Evolutionary conservation across 2,797 vertebrate species (phyloP).

Genomic region (Syncerus caffer): DNA sequence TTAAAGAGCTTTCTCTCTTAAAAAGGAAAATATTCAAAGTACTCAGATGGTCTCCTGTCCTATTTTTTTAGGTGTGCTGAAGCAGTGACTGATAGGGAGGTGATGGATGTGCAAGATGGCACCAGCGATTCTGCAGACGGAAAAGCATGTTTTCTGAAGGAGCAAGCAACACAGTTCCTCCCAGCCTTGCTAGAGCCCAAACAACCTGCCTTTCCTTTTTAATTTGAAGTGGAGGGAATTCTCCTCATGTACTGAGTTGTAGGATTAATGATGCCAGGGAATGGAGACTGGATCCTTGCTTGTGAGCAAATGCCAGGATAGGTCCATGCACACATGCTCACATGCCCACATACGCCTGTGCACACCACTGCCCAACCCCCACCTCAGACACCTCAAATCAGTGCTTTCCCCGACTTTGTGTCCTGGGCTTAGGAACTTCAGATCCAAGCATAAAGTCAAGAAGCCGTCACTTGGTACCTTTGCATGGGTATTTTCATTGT

Average conservation of each 20-base stretch:
- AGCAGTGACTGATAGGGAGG: neutral
- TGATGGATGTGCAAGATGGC: too few relatives aligned
- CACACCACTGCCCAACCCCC: neutral
- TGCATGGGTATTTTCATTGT: neutral
- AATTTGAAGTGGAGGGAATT: neutral
- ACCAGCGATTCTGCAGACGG: fast-evolving
- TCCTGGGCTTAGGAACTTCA: neutral
- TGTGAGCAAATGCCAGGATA: neutral
- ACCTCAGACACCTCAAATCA: too few relatives aligned
- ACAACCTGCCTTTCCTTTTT: neutral
- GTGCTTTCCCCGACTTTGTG: neutral
- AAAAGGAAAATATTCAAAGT: neutral
- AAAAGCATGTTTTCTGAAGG: neutral
- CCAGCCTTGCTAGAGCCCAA: neutral
- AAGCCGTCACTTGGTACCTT: neutral
- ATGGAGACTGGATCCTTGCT: neutral
- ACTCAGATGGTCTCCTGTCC: neutral
- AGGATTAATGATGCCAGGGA: neutral
- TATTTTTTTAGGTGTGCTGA: neutral
- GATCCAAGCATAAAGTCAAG: neutral
- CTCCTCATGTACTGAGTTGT: neutral
- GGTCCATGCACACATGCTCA: fast-evolving
- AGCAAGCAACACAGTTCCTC: too few relatives aligned
- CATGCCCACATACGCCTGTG: fast-evolving
- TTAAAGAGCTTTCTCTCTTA: neutral